phyloP scores from a whole-genome alignment of 2,888 invertebrate genomes.

The Invenusta paracnida region DNA sequence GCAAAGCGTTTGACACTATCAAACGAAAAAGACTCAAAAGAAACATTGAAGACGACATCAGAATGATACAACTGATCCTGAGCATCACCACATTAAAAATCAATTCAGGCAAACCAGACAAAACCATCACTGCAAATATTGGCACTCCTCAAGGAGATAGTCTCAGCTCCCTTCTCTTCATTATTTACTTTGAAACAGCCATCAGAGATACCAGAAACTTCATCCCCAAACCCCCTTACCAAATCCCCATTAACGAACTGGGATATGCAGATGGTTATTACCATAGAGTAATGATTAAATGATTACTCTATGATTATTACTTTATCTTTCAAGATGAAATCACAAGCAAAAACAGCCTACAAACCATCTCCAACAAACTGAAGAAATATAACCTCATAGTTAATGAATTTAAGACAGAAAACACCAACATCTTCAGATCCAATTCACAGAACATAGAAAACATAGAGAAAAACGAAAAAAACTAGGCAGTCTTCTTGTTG shows the following conservation, averaged over 20 bases:
- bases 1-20: no score
- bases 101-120: no score
- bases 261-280: background rate
- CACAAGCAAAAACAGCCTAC: background rate
- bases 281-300: no score
- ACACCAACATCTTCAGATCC: background rate
- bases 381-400: background rate
- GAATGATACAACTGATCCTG: no score
- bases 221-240: background rate
- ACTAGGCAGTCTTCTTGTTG: background rate
- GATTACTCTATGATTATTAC: no score
- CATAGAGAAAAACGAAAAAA: background rate
- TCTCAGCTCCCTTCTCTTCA: no score
- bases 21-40: no score
- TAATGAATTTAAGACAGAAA: background rate
- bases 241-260: background rate
- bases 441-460: no score
- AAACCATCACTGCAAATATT: background rate
- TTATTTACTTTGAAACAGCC: background rate
- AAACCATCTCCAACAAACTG: background rate
- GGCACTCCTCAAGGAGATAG: no score
- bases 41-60: no score
- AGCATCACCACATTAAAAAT: no score
- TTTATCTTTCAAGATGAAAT: background rate
- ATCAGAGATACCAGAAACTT: background rate